Percentiles rank a stretch among this genome's conserved stretches.
These are phyloP conservation scores for Chrysolina oricalcia DNA, from an alignment of 2,888 invertebrate genomes.

Conservation along the genomic window DNA sequence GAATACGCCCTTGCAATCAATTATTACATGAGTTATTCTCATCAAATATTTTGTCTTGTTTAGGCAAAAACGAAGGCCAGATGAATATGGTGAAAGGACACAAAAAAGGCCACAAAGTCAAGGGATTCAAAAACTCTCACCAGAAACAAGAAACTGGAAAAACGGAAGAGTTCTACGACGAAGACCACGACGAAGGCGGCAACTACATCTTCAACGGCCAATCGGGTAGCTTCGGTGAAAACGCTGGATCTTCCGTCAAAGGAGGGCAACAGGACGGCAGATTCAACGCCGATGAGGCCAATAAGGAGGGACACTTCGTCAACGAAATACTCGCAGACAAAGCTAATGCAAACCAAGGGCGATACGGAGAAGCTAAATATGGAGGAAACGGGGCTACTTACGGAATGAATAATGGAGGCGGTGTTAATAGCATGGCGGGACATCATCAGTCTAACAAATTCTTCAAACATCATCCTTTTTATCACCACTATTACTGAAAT, in stretches of 20 bases:
- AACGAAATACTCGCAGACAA: conserved; percentile 75
- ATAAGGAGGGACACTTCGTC: conserved; percentile 76
- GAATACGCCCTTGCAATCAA: too few species aligned
- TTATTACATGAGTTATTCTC: background rate
- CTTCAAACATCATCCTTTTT: conserved; percentile 74
- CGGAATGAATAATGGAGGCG: conserved; percentile 76
- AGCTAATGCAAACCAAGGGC: conserved; percentile 76
- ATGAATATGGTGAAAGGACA: conserved; percentile 76
- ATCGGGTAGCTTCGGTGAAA: conserved; percentile 76
- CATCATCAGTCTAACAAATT: conserved; percentile 76
- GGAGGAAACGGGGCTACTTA: conserved; percentile 75
- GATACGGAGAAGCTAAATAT: conserved; percentile 76
- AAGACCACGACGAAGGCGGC: conserved; percentile 78
- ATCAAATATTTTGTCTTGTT: background rate
- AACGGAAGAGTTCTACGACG: conserved; percentile 79
- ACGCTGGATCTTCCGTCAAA: conserved; percentile 74
- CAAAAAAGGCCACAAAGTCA: conserved; percentile 79
- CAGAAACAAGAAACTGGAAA: conserved; percentile 80
- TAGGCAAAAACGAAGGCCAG: conserved; percentile 74
- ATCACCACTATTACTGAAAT: conserved; percentile 59
- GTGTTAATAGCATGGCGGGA: conserved; percentile 76
- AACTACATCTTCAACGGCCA: conserved; percentile 76
- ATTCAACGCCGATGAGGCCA: conserved; percentile 74
- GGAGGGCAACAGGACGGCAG: conserved; percentile 76
- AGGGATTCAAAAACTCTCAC: conserved; percentile 79